These are phyloP conservation scores for Euplagia quadripunctaria DNA, from an alignment of 2,888 invertebrate genomes.

Conservation along the genomic window DNA sequence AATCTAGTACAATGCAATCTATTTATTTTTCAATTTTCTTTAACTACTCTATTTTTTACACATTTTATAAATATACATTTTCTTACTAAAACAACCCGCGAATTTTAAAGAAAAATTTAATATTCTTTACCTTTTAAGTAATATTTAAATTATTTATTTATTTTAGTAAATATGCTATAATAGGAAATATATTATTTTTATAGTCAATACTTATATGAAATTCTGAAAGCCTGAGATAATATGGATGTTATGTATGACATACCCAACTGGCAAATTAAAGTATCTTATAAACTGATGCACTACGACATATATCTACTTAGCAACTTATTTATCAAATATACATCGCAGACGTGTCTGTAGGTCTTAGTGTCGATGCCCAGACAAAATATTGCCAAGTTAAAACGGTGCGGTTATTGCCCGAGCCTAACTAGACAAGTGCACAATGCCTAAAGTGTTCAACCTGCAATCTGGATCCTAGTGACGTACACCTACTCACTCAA, in stretches of 20 bases:
- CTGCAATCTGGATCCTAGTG: not conserved
- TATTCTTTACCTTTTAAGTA: not conserved
- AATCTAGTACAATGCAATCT: not conserved
- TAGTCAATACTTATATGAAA: not conserved
- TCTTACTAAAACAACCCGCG: not conserved
- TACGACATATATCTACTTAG: not conserved
- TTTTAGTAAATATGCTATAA: not conserved
- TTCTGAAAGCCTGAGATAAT: too few species aligned
- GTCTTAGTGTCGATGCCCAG: constrained; percentile 16
- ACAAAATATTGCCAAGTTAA: constrained; percentile 17
- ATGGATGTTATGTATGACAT: not conserved
- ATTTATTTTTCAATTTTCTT: not conserved
- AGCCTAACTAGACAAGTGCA: constrained; percentile 9
- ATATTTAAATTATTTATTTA: not conserved
- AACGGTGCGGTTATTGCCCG: constrained; percentile 21
- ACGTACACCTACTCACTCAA: not conserved
- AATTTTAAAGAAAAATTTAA: not conserved
- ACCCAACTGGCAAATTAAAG: not conserved
- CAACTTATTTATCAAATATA: not conserved
- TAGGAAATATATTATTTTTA: not conserved
- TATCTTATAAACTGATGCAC: not conserved
- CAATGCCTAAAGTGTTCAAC: not conserved
- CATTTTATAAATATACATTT: not conserved
- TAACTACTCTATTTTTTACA: not conserved
- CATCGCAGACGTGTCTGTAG: constrained; percentile 5